These are phyloP conservation scores for Myopa tessellatipennis DNA, from an alignment of 2,888 invertebrate species.

Conservation along the genomic window DNA sequence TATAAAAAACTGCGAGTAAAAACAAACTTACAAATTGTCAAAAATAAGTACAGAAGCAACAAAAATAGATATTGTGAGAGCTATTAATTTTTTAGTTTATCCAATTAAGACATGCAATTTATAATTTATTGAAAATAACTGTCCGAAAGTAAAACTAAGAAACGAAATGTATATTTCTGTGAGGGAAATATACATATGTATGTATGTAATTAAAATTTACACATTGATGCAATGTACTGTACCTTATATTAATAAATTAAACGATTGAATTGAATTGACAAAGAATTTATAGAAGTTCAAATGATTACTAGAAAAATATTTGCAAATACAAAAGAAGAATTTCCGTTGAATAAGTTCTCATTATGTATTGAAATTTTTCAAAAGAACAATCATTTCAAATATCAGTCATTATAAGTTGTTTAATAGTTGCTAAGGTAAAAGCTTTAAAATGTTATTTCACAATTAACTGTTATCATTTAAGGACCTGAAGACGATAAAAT, in stretches of 20 bases:
- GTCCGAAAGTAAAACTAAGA: not conserved
- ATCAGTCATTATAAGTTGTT: too few relatives aligned
- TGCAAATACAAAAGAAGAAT: too few relatives aligned
- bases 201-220: not conserved
- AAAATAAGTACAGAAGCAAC: not conserved
- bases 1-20: not conserved
- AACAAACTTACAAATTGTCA: not conserved
- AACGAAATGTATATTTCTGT: not conserved
- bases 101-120: not conserved
- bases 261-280: conserved; percentile 4
- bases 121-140: not conserved
- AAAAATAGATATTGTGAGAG: not conserved
- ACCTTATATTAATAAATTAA: not conserved
- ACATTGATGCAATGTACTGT: not conserved
- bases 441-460: too few relatives aligned
- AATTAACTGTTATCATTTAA: too few relatives aligned
- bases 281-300: not conserved
- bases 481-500: too few relatives aligned
- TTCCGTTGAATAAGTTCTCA: too few relatives aligned
- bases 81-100: not conserved
- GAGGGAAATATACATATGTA: not conserved
- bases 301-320: too few relatives aligned
- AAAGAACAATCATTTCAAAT: not conserved
- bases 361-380: not conserved
- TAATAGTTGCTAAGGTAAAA: too few relatives aligned